A percentile compares a stretch with the other conserved stretches of the same genome.
phyloP scores from a whole-genome alignment of 2,113 vertebrate species.

The Datnioides undecimradiatus region DNA sequence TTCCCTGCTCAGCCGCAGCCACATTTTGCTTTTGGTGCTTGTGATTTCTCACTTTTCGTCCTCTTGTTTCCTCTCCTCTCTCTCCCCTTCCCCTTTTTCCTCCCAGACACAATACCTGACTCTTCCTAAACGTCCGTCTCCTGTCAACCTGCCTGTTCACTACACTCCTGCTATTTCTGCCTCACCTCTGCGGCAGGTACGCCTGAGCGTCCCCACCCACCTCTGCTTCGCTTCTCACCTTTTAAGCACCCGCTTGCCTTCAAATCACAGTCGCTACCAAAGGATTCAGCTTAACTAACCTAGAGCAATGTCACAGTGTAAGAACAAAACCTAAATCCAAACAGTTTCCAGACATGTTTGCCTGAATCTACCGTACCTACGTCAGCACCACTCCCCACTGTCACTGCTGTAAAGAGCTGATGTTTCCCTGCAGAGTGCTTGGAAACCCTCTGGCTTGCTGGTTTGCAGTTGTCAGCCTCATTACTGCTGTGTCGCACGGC shows the following conservation, averaged over 20 bases:
- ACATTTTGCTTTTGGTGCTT: background rate
- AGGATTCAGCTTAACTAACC: background rate
- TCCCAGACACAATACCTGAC: constrained; percentile 71
- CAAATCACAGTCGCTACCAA: too few species aligned
- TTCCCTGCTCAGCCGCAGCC: too few species aligned
- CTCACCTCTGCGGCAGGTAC: constrained; percentile 84
- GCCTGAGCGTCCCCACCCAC: fast-evolving
- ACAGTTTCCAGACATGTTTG: too few species aligned
- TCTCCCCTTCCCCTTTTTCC: background rate
- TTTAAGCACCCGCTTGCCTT: background rate
- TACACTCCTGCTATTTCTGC: constrained; percentile 84
- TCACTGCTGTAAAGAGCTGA: background rate
- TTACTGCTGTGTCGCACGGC: background rate
- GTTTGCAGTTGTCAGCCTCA: background rate
- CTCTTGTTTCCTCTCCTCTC: background rate
- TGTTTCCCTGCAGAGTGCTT: background rate
- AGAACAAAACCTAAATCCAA: too few species aligned
- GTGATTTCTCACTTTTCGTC: background rate
- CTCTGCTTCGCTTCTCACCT: background rate
- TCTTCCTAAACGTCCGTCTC: constrained; percentile 76
- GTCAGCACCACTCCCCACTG: background rate
- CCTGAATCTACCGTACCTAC: background rate
- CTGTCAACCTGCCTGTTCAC: constrained; percentile 82
- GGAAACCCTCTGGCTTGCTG: background rate
- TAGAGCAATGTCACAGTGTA: too few species aligned